Evolutionary conservation across 2,888 invertebrate genomes (phyloP).

Genomic region (Cataglyphis cursor): DNA sequence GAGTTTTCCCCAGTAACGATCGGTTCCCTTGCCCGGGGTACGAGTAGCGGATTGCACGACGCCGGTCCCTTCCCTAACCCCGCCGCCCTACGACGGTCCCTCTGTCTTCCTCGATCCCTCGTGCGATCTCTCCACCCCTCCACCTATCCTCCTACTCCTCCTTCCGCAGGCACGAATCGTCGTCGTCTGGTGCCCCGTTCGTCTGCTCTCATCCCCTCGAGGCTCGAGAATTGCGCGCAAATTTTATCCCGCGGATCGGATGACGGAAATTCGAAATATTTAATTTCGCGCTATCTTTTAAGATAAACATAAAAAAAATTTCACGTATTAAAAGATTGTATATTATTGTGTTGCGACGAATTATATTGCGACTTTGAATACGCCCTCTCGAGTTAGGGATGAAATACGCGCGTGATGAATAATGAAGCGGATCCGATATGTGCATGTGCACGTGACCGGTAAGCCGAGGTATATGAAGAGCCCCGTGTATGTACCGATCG

Average conservation of each 20-base stretch:
- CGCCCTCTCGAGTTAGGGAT: not conserved
- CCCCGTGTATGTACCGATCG: conserved; percentile 1
- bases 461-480: conserved; percentile 15
- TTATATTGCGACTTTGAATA: not conserved
- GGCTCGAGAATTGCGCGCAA: not conserved
- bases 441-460: not conserved
- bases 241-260: not conserved
- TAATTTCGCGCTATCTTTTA: not conserved
- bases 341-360: not conserved
- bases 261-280: conserved; percentile 8
- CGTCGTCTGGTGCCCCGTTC: conserved; percentile 61
- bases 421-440: conserved; percentile 10
- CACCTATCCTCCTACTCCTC: conserved; percentile 48
- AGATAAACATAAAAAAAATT: not conserved
- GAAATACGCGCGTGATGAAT: conserved; percentile 21
- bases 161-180: conserved; percentile 69
- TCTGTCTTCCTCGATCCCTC: conserved; percentile 54
- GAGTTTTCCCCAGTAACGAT: conserved; percentile 83
- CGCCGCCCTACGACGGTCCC: conserved; percentile 48
- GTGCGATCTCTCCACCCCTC: conserved; percentile 26
- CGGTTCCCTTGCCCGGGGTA: conserved; percentile 84
- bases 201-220: conserved; percentile 8
- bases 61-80: conserved; percentile 51
- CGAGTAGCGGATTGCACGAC: conserved; percentile 75
- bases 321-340: not conserved